Evolutionary conservation across 2,797 vertebrate species (phyloP), one percentile per base, ranked within the genome.

Genomic region (Microcaecilia unicolor): DNA sequence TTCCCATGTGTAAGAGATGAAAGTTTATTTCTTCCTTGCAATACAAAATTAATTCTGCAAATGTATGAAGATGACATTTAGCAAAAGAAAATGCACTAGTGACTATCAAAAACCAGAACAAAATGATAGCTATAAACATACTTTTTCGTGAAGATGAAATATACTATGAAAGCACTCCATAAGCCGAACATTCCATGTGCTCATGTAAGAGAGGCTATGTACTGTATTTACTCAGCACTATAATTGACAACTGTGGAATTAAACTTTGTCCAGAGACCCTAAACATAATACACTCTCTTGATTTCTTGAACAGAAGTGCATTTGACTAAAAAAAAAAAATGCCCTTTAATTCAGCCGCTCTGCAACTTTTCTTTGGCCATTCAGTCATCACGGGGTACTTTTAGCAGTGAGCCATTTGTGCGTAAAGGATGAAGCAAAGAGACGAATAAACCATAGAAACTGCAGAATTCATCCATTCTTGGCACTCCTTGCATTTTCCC

Each of bases 371-470:
- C 30, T 50, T 48, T 44, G 52, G 51, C 37, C 39, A 18, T 20
- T 31, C 26, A 18, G 9, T 31, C 28, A 43, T 56, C 30, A n/a
- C n/a, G 41, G 42, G 37, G 31, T 47, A 5, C 12, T 41, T 41
- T 51, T 44, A 55, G 51, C 62, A 37, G 41, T 44, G 54, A 55
- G 17, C 31, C 44, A 44, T 48, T 49, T 48, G 39, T 31, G 34
- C 39, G 42, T 38, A 28, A 41, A 21, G 39, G 18, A 4, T 11
- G 29, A 31, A 47, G 29, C 23, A n/a, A n/a, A n/a, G 36, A 25
- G 22, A n/a, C 14, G 10, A 8, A 5, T 6, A 28, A 12, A 25
- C 0, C 0, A 41, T 29, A 57, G 35, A 10, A 50, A 38, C 44
- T 43, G 58, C 34, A 46, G 29, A 4, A 5, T 20, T 41, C 26